Evolutionary conservation across 2,797 vertebrate species (phyloP), one percentile per base, ranked within the genome.

Genomic region (Tenualosa ilisha): DNA sequence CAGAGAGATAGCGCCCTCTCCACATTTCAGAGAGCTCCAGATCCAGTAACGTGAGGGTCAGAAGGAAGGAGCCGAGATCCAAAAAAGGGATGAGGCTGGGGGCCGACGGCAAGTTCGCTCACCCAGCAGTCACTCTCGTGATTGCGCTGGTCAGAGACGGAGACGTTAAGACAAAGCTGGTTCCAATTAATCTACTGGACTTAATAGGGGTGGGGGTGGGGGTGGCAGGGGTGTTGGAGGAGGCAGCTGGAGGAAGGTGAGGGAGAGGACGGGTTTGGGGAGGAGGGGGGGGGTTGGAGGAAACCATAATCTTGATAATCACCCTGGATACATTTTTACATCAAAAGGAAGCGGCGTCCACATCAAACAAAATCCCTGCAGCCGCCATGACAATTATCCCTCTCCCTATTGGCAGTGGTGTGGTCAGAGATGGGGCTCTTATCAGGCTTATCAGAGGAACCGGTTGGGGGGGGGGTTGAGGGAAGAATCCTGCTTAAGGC

Each of bases 111-210:
- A 24, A 87, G 84, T 86, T 83, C 51, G 81, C 49, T 3, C 61
- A 86, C 82, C 81, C 81, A 26, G 81, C 49, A 86, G 89, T 89
- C 84, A 86, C 84, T 87, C 72, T 83, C 86, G 85, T 88, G 88
- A 90, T 90, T 86, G 88, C 81, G 86, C 85, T 86, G 89, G 89
- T 88, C 84, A 86, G 50, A 51, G 50, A 51, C 17, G 20, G 75
- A 91, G 88, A 91, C 87, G 86, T 91, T 89, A 92, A 56, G 86
- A 63, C 86, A 49, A 91, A 92, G 90, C 94, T 94, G 93, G 90
- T 93, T 94, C 90, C 91, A 93, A 94, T 95, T 93, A 93, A 95
- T 92, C 89, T 81, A 86, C 87, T 88, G 86, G 86, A 89, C 59
- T n/a, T 84, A 92, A 90, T 81, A 53, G 84, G 65, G 87, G 90